These are phyloP conservation scores for Mimachlamys varia DNA, from an alignment of 2,888 invertebrate species.

Conservation along the genomic window DNA sequence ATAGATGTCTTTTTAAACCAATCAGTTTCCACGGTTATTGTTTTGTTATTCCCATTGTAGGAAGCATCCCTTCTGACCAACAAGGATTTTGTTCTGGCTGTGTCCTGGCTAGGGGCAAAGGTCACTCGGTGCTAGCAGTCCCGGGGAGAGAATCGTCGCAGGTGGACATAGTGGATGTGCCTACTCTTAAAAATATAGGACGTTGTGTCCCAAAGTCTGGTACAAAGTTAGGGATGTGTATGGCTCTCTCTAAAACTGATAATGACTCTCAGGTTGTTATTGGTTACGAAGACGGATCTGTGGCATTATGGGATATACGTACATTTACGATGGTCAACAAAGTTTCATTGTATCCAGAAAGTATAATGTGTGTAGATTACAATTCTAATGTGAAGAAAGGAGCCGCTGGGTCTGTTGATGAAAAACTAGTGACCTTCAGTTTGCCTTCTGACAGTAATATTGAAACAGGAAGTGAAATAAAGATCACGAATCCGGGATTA, in stretches of 20 bases:
- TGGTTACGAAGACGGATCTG: slow-evolving; percentile 73
- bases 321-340: slow-evolving; percentile 54
- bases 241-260: slow-evolving; percentile 59
- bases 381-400: slow-evolving; percentile 56
- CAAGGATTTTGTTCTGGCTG: slow-evolving; percentile 55
- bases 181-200: slow-evolving; percentile 46
- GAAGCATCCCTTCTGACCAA: slow-evolving; percentile 20
- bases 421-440: slow-evolving; percentile 59
- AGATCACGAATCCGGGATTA: slow-evolving; percentile 70
- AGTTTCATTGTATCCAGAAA: slow-evolving; percentile 61
- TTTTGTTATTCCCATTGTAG: slow-evolving; percentile 6
- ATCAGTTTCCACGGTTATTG: not conserved
- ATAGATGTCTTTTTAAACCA: not conserved
- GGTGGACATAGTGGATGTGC: slow-evolving; percentile 62
- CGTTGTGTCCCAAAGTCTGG: slow-evolving; percentile 44
- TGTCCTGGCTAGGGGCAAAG: slow-evolving; percentile 46
- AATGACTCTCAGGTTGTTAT: slow-evolving; percentile 53
- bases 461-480: slow-evolving; percentile 39
- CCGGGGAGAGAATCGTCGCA: slow-evolving; percentile 61
- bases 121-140: slow-evolving; percentile 53
- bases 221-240: slow-evolving; percentile 68
- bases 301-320: slow-evolving; percentile 70
- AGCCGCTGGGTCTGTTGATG: slow-evolving; percentile 68
- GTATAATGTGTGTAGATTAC: slow-evolving; percentile 70
- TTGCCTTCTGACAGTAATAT: slow-evolving; percentile 44